Conservation (phyloP, 2,797 vertebrate species). For the Halcyon badia region DNA sequence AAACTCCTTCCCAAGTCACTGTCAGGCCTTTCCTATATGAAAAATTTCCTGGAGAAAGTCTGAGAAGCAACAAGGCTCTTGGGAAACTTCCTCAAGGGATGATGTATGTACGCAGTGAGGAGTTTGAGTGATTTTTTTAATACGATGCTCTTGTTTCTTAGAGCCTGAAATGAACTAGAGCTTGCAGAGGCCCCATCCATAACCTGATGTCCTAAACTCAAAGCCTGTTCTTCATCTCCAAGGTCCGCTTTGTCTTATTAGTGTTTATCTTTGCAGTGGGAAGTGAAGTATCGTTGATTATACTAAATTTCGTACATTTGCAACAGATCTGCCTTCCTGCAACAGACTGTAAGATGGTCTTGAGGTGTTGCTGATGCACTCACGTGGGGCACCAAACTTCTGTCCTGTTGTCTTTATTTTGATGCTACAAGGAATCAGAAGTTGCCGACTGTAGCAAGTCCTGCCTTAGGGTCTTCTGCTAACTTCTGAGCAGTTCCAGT, state of each 20-base stretch:
- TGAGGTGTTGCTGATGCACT: neutral
- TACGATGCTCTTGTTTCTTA: neutral
- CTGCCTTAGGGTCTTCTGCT: neutral
- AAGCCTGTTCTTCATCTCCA: neutral
- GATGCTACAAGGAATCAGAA: neutral
- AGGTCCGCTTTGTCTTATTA: neutral
- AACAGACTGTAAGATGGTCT: neutral
- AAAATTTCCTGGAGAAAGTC: neutral
- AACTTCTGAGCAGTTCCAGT: neutral
- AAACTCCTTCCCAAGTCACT: neutral
- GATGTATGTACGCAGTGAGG: neutral
- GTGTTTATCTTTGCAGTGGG: neutral
- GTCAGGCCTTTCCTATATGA: neutral
- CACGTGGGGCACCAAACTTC: neutral
- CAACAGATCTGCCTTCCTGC: neutral
- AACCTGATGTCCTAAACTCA: neutral
- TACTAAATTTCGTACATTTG: neutral
- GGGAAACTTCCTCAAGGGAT: neutral
- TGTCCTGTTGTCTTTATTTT: neutral
- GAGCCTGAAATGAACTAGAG: neutral
- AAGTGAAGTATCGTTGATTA: neutral
- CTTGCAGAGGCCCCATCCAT: neutral
- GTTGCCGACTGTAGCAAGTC: neutral
- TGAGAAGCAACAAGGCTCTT: neutral
- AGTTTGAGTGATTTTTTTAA: neutral